A percentile compares a stretch with the other conserved stretches of the same genome.
Conservation (phyloP, 2,888 invertebrate species). For the Epicampocera succincta region DNA sequence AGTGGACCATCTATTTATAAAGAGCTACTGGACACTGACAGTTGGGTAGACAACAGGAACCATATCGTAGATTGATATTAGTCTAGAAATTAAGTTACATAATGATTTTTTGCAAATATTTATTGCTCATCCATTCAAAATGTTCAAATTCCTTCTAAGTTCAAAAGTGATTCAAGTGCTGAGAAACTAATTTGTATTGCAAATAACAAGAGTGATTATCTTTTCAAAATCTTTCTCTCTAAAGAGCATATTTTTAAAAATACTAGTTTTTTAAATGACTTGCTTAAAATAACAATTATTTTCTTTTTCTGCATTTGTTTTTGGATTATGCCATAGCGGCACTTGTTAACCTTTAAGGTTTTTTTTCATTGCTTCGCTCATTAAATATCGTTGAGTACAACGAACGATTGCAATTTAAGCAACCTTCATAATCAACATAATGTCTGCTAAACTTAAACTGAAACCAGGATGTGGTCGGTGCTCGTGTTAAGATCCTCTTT, state of each 20-base stretch:
- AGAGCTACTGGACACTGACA: no score
- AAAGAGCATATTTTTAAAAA: conserved; percentile 10
- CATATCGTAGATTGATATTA: no score
- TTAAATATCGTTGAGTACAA: conserved; percentile 54
- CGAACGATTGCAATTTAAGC: conserved; percentile 24
- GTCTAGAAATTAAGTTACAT: no score
- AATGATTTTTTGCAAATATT: no score
- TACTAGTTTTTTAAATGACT: not conserved
- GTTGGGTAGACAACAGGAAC: no score
- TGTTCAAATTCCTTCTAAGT: no score
- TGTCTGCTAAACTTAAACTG: not conserved
- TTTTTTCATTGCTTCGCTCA: conserved; percentile 5
- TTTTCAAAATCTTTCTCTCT: no score
- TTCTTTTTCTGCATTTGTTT: conserved; percentile 43
- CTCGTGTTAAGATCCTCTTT: conserved; percentile 50
- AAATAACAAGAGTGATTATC: no score
- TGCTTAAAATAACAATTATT: conserved; percentile 36
- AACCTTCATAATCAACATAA: conserved; percentile 35
- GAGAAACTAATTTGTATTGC: no score
- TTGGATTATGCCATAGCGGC: conserved; percentile 38
- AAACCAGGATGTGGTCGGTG: conserved; percentile 48
- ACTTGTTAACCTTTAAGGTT: conserved; percentile 64
- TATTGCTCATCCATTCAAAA: no score
- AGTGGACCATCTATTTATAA: no score
- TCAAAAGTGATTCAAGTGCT: no score